Evolutionary conservation across 2,888 invertebrate genomes (phyloP), one percentile per base, ranked within the genome.

Genomic region (Trichacis sp.): DNA sequence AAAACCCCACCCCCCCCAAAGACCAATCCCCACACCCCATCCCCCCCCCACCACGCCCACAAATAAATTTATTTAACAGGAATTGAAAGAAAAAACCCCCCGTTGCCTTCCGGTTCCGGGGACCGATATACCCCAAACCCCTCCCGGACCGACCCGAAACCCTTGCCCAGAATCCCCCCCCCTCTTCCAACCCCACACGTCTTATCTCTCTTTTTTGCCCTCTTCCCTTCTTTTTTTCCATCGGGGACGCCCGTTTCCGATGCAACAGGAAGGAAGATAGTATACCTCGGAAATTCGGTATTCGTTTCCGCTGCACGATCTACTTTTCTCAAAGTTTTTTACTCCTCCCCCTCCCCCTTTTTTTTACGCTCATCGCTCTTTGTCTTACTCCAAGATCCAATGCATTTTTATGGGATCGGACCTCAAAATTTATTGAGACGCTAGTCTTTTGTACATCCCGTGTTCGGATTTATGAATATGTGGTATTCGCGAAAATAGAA

Each of bases 51-150:
- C n/a, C 2, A 17, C 12, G 30, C 71, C 65, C 58, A 54, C 72
- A 72, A 74, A 74, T 75, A 73, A 76, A 75, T 72, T 74, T 76
- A 73, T 57, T 69, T 50, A 53, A 64, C 47, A 64, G 62, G 71
- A 74, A 78, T 75, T 77, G 77, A 79, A 78, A 81, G 76, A 77
- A 76, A 81, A 81, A 80, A 80, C 78, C 78, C 81, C 78, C 74
- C 78, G 78, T 80, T 80, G 79, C 79, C 71, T 67, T 64, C 61
- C 58, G 58, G 73, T 73, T 64, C 66, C n/a, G n/a, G n/a, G n/a
- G n/a, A 73, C 68, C 67, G 65, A 69, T 65, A 64, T 8, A 5
- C 8, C 24, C 8, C 3, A 3, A 3, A 5, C 63, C 62, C 36
- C 51, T 33, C 19, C 54, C 29, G 18, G n/a, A 46, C 43, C 48